These are phyloP conservation scores for Sphenodon punctatus DNA, from an alignment of 2,797 vertebrate genomes.

Conservation along the genomic window DNA sequence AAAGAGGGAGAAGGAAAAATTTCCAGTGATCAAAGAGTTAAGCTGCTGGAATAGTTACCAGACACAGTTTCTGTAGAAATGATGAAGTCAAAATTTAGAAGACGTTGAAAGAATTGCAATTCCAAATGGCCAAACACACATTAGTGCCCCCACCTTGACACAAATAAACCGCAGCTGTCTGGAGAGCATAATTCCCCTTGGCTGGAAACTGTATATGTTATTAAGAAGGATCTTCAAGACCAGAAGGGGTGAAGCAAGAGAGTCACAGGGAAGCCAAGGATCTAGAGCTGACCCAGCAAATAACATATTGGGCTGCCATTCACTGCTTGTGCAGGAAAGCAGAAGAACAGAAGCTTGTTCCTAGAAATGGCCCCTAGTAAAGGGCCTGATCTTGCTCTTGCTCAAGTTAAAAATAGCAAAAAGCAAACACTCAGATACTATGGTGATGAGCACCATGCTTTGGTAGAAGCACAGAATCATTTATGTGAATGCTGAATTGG, in stretches of 20 bases:
- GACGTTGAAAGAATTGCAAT: slow-evolving; percentile 70
- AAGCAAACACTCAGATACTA: slow-evolving; percentile 24
- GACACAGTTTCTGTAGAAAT: slow-evolving; percentile 67
- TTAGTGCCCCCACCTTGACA: slow-evolving; percentile 69
- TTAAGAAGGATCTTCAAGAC: slow-evolving; percentile 67
- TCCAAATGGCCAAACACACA: slow-evolving; percentile 66
- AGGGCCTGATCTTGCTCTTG: background rate
- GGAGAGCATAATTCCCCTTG: slow-evolving; percentile 66
- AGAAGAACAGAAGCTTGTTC: background rate
- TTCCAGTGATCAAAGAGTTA: slow-evolving; percentile 63
- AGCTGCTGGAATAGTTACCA: slow-evolving; percentile 64
- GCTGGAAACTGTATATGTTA: slow-evolving; percentile 64
- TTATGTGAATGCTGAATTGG: background rate
- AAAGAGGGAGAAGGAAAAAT: slow-evolving; percentile 19
- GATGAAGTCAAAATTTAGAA: slow-evolving; percentile 69
- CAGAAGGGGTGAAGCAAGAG: slow-evolving; percentile 57
- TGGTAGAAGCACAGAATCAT: background rate
- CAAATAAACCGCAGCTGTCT: slow-evolving; percentile 71
- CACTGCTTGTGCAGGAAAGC: slow-evolving; percentile 31
- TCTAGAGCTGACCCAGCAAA: slow-evolving; percentile 65
- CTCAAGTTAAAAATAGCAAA: slow-evolving; percentile 20
- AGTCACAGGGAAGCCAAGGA: slow-evolving; percentile 61
- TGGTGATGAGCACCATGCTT: background rate
- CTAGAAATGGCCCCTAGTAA: background rate
- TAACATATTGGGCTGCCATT: slow-evolving; percentile 15